phyloP scores from a whole-genome alignment of 1,140 invertebrate genomes.

The Danaus melanippus region DNA sequence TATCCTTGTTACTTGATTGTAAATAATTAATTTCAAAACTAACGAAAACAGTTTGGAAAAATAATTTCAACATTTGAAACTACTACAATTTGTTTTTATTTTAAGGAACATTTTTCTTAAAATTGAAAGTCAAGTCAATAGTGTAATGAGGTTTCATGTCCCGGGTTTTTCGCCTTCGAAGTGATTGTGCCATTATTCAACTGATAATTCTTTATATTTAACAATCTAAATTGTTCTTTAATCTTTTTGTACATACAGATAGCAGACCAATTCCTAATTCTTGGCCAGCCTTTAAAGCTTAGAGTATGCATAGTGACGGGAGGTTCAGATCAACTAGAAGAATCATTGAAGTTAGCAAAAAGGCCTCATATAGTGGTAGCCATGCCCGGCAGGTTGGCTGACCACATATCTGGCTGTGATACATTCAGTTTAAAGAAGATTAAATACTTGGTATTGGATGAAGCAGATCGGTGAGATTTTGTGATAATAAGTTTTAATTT shows the following conservation, averaged over 20 bases:
- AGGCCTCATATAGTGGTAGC: slow-evolving; percentile 95
- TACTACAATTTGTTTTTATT: too few relatives aligned
- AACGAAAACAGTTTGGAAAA: too few relatives aligned
- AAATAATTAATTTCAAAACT: too few relatives aligned
- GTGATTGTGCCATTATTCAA: too few relatives aligned
- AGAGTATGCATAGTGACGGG: slow-evolving; percentile 89
- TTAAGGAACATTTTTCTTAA: too few relatives aligned
- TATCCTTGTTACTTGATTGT: too few relatives aligned
- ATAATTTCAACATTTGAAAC: too few relatives aligned
- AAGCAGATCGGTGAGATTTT: slow-evolving; percentile 82
- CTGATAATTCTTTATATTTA: too few relatives aligned
- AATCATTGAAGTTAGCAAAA: slow-evolving; percentile 88
- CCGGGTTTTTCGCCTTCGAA: too few relatives aligned
- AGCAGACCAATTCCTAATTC: slow-evolving; percentile 91
- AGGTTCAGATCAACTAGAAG: slow-evolving; percentile 93
- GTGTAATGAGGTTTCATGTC: too few relatives aligned
- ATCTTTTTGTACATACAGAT: slow-evolving; percentile 76
- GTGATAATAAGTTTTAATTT: too few relatives aligned
- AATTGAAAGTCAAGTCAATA: too few relatives aligned
- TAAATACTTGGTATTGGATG: slow-evolving; percentile 92
- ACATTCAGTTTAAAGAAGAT: slow-evolving; percentile 87
- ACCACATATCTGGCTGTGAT: slow-evolving; percentile 89
- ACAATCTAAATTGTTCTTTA: not conserved
- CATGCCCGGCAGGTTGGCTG: slow-evolving; percentile 91
- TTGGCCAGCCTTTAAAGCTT: slow-evolving; percentile 90